Evolutionary conservation across 1,140 invertebrate species (phyloP).

Genomic region (Wasmannia auropunctata): DNA sequence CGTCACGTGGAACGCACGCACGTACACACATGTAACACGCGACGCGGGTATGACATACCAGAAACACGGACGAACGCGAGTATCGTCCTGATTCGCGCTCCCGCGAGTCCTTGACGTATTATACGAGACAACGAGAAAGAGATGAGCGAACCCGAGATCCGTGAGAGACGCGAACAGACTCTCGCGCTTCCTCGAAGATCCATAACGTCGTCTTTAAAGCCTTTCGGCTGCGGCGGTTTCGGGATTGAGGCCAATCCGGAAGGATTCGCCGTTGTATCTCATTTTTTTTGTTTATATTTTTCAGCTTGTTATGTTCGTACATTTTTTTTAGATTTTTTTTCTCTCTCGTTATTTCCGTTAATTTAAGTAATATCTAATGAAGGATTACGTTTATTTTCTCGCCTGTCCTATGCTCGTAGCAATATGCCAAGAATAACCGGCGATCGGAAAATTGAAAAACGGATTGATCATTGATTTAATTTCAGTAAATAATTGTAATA

Average conservation of each 20-base stretch:
- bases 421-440: too few relatives aligned
- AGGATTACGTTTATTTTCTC: too few relatives aligned
- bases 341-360: neutral
- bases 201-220: neutral
- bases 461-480: too few relatives aligned
- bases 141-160: slow-evolving; percentile 72
- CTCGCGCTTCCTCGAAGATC: slow-evolving; percentile 60
- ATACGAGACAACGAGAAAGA: slow-evolving; percentile 49
- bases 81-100: slow-evolving; percentile 28
- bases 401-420: too few relatives aligned
- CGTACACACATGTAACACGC: slow-evolving; percentile 1
- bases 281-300: too few relatives aligned
- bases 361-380: neutral
- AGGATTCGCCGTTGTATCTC: neutral
- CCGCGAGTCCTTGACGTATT: slow-evolving; percentile 69
- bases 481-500: too few relatives aligned
- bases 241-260: too few relatives aligned
- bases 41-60: neutral
- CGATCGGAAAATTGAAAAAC: too few relatives aligned
- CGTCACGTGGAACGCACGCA: slow-evolving; percentile 64
- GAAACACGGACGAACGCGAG: slow-evolving; percentile 30
- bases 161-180: slow-evolving; percentile 61
- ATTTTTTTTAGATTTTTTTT: neutral
- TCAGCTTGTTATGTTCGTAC: neutral
- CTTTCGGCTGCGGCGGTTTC: neutral